Conservation (phyloP, 1,140 invertebrate species). For the Latrodectus geometricus region DNA sequence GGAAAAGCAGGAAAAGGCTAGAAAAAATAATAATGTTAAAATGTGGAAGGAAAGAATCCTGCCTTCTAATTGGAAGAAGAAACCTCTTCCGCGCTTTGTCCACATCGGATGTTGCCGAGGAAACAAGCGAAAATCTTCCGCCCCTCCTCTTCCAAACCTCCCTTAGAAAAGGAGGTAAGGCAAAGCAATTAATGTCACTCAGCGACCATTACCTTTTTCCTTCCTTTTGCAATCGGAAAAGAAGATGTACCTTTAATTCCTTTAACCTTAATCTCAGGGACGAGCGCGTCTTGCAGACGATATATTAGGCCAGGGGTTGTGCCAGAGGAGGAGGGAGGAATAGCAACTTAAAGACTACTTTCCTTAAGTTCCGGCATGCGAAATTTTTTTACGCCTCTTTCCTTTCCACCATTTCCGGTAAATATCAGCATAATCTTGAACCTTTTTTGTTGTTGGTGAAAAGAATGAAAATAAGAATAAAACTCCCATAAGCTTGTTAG, state of each 20-base stretch:
- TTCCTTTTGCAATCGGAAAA: constrained; percentile 27
- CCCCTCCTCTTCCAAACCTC: background rate
- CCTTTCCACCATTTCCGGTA: no score
- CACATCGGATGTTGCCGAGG: constrained; percentile 74
- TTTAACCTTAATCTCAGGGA: constrained; percentile 48
- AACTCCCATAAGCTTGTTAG: no score
- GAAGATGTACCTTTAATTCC: background rate
- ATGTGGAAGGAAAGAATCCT: constrained; percentile 10
- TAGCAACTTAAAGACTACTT: no score
- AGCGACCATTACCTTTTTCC: constrained; percentile 49
- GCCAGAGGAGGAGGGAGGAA: no score
- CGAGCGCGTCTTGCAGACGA: constrained; percentile 34
- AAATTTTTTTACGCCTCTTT: no score
- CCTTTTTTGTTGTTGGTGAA: no score
- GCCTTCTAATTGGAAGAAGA: constrained; percentile 75
- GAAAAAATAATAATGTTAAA: background rate
- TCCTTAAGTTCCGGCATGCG: no score
- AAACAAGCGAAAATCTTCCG: constrained; percentile 34
- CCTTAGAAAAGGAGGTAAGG: background rate
- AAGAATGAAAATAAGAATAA: no score
- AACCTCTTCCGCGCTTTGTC: constrained; percentile 82
- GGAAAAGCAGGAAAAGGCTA: background rate
- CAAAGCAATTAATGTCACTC: constrained; percentile 55
- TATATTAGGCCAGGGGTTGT: constrained; percentile 21
- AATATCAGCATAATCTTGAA: no score